A percentile compares a stretch with the other conserved stretches of the same genome.
These are phyloP conservation scores for Yponomeuta sedellus DNA, from an alignment of 2,888 invertebrate genomes.

Conservation along the genomic window DNA sequence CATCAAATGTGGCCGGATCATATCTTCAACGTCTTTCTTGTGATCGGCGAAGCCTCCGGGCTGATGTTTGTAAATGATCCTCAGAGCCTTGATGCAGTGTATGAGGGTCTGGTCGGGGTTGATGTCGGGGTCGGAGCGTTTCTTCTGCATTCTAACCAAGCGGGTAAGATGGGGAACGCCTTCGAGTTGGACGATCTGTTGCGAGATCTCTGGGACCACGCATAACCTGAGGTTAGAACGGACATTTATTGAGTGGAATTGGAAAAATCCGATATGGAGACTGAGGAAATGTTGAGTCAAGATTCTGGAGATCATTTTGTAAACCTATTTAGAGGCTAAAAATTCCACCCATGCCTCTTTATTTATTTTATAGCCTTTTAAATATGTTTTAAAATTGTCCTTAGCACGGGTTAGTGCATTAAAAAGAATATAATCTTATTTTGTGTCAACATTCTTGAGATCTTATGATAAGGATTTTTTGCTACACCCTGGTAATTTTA, in stretches of 20 bases:
- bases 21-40: conserved; percentile 80
- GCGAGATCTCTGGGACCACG: conserved; percentile 80
- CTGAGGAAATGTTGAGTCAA: too few species aligned
- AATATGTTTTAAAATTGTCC: too few species aligned
- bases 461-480: too few species aligned
- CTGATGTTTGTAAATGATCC: conserved; percentile 66
- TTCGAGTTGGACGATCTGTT: conserved; percentile 82
- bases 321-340: too few species aligned
- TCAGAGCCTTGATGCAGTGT: conserved; percentile 62
- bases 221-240: conserved; percentile 70
- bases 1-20: conserved; percentile 84
- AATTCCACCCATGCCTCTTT: too few species aligned
- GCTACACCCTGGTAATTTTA: too few species aligned
- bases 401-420: too few species aligned
- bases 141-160: conserved; percentile 78
- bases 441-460: too few species aligned
- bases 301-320: too few species aligned
- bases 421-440: too few species aligned
- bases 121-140: conserved; percentile 46
- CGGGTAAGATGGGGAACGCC: conserved; percentile 80
- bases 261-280: too few species aligned
- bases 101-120: conserved; percentile 66
- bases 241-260: not conserved
- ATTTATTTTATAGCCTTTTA: too few species aligned
- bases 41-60: conserved; percentile 53